Conservation (phyloP, 2,888 invertebrate species). For the Hanleya hanleyi region DNA sequence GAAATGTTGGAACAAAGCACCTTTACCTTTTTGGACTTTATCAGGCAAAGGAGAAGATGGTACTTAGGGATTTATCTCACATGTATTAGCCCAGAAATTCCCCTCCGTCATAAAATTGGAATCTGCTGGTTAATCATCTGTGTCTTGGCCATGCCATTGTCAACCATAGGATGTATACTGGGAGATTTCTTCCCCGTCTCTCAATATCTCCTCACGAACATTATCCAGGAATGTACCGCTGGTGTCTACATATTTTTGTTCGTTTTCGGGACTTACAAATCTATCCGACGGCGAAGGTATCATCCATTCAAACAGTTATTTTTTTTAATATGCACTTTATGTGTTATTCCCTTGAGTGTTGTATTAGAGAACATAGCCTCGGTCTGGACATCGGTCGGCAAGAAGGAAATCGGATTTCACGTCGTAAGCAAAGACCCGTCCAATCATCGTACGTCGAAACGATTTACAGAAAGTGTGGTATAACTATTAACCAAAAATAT, state of each 20-base stretch:
- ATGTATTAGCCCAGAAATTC: slow-evolving; percentile 49
- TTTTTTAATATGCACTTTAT: neutral
- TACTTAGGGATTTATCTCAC: slow-evolving; percentile 58
- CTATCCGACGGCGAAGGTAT: neutral
- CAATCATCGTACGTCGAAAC: too few species aligned
- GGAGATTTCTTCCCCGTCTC: neutral
- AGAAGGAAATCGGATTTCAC: neutral
- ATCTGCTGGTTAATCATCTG: slow-evolving; percentile 23
- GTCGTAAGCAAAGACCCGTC: neutral
- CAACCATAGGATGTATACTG: neutral
- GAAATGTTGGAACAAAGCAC: slow-evolving; percentile 66
- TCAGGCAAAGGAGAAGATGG: slow-evolving; percentile 61
- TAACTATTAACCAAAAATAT: too few species aligned
- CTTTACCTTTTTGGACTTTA: slow-evolving; percentile 57
- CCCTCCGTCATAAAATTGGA: slow-evolving; percentile 50
- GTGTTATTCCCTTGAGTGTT: neutral
- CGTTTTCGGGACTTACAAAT: neutral
- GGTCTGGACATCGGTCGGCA: neutral
- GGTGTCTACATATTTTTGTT: neutral
- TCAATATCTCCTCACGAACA: neutral
- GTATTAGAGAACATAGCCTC: neutral
- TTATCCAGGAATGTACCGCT: neutral
- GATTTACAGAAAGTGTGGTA: too few species aligned
- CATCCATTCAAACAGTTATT: neutral
- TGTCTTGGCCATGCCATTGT: neutral